Conservation (phyloP, 2,797 vertebrate species). For the Notamacropus eugenii region DNA sequence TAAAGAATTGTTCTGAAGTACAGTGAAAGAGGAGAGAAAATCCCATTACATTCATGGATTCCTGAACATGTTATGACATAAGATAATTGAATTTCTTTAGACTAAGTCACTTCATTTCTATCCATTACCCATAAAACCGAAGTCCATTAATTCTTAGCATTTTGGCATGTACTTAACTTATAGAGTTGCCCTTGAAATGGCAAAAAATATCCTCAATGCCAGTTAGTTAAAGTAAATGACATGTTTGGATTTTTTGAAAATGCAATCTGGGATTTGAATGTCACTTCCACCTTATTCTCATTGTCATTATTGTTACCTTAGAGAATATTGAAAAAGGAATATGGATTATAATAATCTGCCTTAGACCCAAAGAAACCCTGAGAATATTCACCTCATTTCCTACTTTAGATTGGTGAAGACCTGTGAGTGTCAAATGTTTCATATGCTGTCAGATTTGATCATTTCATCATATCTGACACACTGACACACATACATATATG, state of each 20-base stretch:
- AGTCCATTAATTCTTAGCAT: conserved; percentile 32
- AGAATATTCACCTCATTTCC: not conserved
- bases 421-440: not conserved
- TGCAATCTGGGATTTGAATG: not conserved
- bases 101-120: conserved; percentile 34
- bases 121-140: conserved; percentile 49
- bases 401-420: not conserved
- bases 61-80: conserved; percentile 50
- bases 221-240: not conserved
- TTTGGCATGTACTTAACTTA: conserved; percentile 26
- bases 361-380: not conserved
- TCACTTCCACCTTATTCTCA: not conserved
- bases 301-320: not conserved
- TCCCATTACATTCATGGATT: conserved; percentile 36
- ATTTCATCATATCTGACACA: not conserved
- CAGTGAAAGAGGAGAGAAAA: not conserved
- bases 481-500: too few relatives aligned
- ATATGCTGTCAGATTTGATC: not conserved
- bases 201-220: conserved; percentile 3
- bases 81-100: conserved; percentile 56
- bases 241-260: conserved; percentile 1
- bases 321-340: not conserved
- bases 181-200: conserved; percentile 26
- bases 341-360: not conserved
- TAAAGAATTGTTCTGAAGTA: conserved; percentile 12